A percentile compares a stretch with the other conserved stretches of the same genome.
Conservation (phyloP, 2,888 invertebrate genomes). For the Heteromurus nitidus region DNA sequence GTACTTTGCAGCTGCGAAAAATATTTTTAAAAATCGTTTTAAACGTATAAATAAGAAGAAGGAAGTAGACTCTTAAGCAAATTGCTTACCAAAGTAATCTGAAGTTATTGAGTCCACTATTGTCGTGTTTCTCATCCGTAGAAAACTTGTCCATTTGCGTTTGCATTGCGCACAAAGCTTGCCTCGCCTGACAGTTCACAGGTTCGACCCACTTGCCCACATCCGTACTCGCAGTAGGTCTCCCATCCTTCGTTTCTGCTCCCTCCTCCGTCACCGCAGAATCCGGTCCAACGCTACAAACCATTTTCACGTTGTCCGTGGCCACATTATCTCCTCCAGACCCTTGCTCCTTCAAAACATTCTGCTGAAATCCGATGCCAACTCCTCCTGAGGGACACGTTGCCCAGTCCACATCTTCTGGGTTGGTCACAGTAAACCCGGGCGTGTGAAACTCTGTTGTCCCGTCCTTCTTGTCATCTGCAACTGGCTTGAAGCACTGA, state of each 20-base stretch:
- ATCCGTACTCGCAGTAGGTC: not conserved
- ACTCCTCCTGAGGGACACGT: not conserved
- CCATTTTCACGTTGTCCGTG: constrained; percentile 43
- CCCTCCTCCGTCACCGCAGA: not conserved
- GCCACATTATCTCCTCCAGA: constrained; percentile 36
- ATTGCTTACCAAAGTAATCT: not conserved
- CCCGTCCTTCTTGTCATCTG: not conserved
- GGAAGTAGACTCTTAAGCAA: too few species aligned
- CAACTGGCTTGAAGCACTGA: too few species aligned
- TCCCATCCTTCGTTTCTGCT: not conserved
- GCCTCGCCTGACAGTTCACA: not conserved
- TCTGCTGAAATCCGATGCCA: not conserved
- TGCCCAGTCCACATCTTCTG: not conserved
- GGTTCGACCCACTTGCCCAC: not conserved
- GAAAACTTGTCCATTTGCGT: not conserved
- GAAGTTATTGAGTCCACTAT: not conserved
- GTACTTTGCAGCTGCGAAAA: not conserved
- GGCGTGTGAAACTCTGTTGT: not conserved
- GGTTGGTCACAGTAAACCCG: not conserved
- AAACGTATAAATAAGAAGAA: not conserved
- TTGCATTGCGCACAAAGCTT: not conserved
- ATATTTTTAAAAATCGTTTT: not conserved
- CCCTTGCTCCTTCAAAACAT: not conserved
- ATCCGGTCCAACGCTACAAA: constrained; percentile 49
- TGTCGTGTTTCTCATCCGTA: not conserved